Percentiles rank a stretch among this genome's conserved stretches.
Evolutionary conservation across 2,888 invertebrate genomes (phyloP).

Genomic region (Stratiomys singularior): DNA sequence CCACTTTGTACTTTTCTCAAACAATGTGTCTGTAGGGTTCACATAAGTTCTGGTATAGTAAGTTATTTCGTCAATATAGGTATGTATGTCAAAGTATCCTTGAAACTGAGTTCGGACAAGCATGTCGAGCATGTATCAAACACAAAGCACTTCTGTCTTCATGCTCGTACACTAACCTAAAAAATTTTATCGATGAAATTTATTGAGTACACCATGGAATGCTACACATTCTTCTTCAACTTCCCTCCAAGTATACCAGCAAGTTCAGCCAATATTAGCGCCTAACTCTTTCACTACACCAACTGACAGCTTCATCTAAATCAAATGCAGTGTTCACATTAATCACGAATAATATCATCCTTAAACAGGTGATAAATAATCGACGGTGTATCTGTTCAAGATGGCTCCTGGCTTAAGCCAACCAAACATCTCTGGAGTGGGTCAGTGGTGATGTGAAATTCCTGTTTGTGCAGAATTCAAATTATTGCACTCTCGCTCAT

Average conservation of each 20-base stretch:
- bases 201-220: slow-evolving; percentile 30
- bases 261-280: neutral
- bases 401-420: neutral
- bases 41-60: too few species aligned
- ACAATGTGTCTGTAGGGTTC: too few species aligned
- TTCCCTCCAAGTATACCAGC: too few species aligned
- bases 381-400: neutral
- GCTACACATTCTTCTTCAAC: neutral
- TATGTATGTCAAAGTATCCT: slow-evolving; percentile 3
- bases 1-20: too few species aligned
- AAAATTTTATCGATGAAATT: slow-evolving; percentile 44
- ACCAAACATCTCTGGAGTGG: neutral
- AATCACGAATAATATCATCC: slow-evolving; percentile 44
- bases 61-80: too few species aligned
- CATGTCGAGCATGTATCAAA: slow-evolving; percentile 38
- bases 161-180: slow-evolving; percentile 32
- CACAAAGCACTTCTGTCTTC: slow-evolving; percentile 40
- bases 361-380: slow-evolving; percentile 45
- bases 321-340: slow-evolving; percentile 42
- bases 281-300: slow-evolving; percentile 32
- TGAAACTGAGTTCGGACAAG: slow-evolving; percentile 20
- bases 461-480: slow-evolving; percentile 29
- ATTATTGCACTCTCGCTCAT: slow-evolving; percentile 20
- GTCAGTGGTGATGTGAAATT: neutral
- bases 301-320: slow-evolving; percentile 42